These are phyloP conservation scores for Hemithea aestivaria DNA, from an alignment of 2,888 invertebrate species.

Conservation along the genomic window DNA sequence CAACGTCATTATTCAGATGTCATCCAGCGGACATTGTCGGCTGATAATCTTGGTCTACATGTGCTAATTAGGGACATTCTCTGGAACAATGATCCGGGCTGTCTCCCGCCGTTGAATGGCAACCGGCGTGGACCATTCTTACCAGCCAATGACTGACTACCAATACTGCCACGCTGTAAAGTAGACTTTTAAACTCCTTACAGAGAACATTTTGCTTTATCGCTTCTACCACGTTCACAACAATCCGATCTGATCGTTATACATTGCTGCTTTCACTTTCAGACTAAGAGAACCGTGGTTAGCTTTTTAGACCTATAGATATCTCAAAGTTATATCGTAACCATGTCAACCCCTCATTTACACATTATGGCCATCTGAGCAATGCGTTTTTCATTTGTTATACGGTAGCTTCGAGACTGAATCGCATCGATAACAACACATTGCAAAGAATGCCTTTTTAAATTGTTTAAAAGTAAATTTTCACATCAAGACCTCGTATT, in stretches of 20 bases:
- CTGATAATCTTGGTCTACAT: slow-evolving; percentile 69
- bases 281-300: too few species aligned
- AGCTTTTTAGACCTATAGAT: too few species aligned
- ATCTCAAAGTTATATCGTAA: too few species aligned
- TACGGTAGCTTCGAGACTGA: too few species aligned
- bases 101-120: slow-evolving; percentile 51
- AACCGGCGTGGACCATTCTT: slow-evolving; percentile 54
- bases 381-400: too few species aligned
- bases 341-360: too few species aligned
- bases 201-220: slow-evolving; percentile 60
- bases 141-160: slow-evolving; percentile 64
- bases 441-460: too few species aligned
- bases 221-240: slow-evolving; percentile 26
- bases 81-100: slow-evolving; percentile 69
- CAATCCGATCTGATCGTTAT: slow-evolving; percentile 9
- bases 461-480: too few species aligned
- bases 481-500: too few species aligned
- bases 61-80: slow-evolving; percentile 71
- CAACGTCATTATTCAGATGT: slow-evolving; percentile 69
- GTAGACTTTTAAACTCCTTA: slow-evolving; percentile 55
- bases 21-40: slow-evolving; percentile 51
- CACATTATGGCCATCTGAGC: too few species aligned
- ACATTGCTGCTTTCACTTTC: slow-evolving; percentile 39
- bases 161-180: slow-evolving; percentile 56
- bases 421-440: too few species aligned